Base-by-base conservation (phyloP, 2,797 vertebrate species). In the Gadopsis bispinosus region DNA sequence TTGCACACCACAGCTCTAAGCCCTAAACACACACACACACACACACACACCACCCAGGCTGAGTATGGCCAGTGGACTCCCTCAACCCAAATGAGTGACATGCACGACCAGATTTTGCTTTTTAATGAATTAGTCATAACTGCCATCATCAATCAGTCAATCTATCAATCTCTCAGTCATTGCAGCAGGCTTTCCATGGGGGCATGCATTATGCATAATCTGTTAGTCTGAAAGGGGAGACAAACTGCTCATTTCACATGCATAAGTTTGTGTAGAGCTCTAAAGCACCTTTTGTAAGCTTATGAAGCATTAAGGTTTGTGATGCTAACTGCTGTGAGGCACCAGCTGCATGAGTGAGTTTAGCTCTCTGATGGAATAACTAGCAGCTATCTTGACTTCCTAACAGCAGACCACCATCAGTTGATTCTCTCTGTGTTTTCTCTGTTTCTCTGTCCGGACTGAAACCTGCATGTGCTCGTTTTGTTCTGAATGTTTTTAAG, bases 101-200 rank as follows among this genome's bases (percentile, higher is more conserved):
- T 80, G 84, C 88, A 74, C 62, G 78, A 62, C 75, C 85, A 80
- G 80, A 84, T 88, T 87, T 63, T 70, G 78, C 77, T 88, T 89
- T 87, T 89, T 91, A 92, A 93, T 93, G 92, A 94, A 94, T 93
- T 92, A 92, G 91, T 93, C 93, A 94, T 91, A 86, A 85, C 92
- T 93, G 93, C 90, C 92, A 92, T 78, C 89, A 89, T 92, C 92
- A 92, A 91, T 95, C 93, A 94, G 92, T 94, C 94, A 89, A 92
- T 91, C 93, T 83, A 89, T 94, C 93, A 90, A 90, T 92, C 88
- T 79, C 71, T 85, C 87, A 74, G 88, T 93, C 87, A 86, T 73
- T 85, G 77, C 84, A 50, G 73, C 88, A 87, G 81, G 53, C 77
- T 79, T 84, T 80, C 66, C 71, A 77, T 35, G 77, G 58, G 67